Percentiles rank a stretch among this genome's conserved stretches.
phyloP scores from a whole-genome alignment of 2,113 vertebrate genomes.

The Ailurus styani region DNA sequence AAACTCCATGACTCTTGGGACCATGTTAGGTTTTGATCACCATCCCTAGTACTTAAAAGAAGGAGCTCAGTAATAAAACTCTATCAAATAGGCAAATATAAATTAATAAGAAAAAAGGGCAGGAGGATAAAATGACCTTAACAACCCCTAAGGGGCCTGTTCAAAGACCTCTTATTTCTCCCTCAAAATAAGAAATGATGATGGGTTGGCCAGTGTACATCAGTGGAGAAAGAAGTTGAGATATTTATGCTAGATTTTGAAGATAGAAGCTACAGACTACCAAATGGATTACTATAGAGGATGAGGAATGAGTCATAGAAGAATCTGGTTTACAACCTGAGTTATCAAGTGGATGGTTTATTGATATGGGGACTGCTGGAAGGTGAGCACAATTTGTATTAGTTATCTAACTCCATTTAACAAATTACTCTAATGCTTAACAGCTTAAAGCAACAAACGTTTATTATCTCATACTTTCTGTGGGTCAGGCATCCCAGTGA shows the following conservation, averaged over 20 bases:
- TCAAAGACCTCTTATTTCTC: background rate
- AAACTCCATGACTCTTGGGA: background rate
- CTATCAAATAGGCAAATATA: background rate
- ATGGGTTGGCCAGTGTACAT: background rate
- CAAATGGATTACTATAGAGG: background rate
- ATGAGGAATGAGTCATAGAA: background rate
- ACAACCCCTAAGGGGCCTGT: background rate
- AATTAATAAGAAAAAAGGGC: background rate
- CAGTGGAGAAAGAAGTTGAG: background rate
- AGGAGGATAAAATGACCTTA: background rate
- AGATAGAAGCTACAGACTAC: background rate
- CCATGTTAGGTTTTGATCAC: background rate
- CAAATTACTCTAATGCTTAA: background rate
- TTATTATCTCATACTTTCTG: background rate
- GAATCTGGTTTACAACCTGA: background rate
- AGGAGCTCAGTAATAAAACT: constrained; percentile 14
- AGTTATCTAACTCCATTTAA: background rate
- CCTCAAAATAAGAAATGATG: background rate
- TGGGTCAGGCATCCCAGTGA: background rate
- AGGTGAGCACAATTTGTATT: background rate
- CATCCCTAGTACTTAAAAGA: background rate
- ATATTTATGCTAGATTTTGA: background rate
- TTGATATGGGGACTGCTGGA: background rate
- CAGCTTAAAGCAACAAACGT: background rate
- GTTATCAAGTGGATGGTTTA: background rate